Evolutionary conservation across 2,113 vertebrate genomes (phyloP).

Genomic region (Sula dactylatra): DNA sequence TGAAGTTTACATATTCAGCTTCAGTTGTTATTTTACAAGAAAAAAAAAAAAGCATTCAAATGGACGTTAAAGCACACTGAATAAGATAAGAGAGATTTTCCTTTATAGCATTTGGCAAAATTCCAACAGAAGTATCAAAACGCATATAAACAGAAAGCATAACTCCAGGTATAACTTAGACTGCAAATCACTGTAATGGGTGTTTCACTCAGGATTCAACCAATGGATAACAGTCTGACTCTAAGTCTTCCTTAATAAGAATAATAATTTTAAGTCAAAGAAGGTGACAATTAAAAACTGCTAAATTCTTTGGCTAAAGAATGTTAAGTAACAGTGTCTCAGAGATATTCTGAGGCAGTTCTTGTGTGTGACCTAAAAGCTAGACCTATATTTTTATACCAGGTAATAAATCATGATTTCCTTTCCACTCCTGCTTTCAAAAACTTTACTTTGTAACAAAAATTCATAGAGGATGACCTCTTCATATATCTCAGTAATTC

Average conservation of each 20-base stretch:
- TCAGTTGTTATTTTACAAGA: not conserved
- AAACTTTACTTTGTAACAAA: not conserved
- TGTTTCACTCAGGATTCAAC: not conserved
- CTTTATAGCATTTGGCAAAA: not conserved
- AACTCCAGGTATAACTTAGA: not conserved
- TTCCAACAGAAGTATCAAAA: not conserved
- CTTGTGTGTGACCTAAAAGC: not conserved
- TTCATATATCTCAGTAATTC: not conserved
- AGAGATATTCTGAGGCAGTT: not conserved
- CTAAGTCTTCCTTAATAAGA: not conserved
- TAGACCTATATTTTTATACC: not conserved
- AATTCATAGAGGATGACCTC: not conserved
- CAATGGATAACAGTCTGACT: not conserved
- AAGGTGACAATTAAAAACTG: not conserved
- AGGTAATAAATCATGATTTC: not conserved
- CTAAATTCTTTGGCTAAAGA: not conserved
- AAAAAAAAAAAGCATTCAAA: not conserved
- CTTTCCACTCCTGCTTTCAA: not conserved
- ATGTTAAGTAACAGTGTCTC: not conserved
- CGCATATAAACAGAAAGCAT: not conserved
- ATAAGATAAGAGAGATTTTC: not conserved
- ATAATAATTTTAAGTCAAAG: not conserved
- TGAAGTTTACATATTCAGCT: not conserved
- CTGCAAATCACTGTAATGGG: not conserved
- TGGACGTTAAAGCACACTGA: not conserved